A percentile compares a stretch with the other conserved stretches of the same genome.
Evolutionary conservation across 2,797 vertebrate genomes (phyloP).

Genomic region (Gallinago stenura): DNA sequence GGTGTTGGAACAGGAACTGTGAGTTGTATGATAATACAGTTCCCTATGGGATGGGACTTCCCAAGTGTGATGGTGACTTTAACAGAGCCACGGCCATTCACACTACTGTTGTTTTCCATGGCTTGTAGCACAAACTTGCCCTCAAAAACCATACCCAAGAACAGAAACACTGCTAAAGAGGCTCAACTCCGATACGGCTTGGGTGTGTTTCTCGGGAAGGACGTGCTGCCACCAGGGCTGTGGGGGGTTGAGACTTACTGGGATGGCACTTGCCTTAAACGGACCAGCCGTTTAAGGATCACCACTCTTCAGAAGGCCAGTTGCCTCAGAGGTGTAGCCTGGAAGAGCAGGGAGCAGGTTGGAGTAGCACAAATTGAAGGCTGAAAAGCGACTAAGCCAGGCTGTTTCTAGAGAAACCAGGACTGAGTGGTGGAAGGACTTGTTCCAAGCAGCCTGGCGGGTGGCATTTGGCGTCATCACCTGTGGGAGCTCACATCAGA

Average conservation of each 20-base stretch:
- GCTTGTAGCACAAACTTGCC: neutral
- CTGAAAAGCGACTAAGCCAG: neutral
- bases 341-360: neutral
- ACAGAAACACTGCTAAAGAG: neutral
- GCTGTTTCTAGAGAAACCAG: neutral
- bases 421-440: neutral
- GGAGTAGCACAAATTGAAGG: neutral
- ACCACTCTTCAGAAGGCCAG: neutral
- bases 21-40: neutral
- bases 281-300: neutral
- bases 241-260: neutral
- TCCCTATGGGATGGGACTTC: accelerated
- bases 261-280: neutral
- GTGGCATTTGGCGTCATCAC: neutral
- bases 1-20: neutral
- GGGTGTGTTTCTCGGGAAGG: neutral
- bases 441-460: neutral
- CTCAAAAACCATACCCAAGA: neutral
- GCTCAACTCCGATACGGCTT: neutral
- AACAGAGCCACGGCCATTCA: neutral
- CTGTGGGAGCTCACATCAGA: neutral
- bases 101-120: neutral
- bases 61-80: neutral
- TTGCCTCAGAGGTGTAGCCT: neutral
- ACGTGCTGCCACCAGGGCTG: neutral